Evolutionary conservation across 2,888 invertebrate species (phyloP).

Genomic region (Limnephilus auricula): DNA sequence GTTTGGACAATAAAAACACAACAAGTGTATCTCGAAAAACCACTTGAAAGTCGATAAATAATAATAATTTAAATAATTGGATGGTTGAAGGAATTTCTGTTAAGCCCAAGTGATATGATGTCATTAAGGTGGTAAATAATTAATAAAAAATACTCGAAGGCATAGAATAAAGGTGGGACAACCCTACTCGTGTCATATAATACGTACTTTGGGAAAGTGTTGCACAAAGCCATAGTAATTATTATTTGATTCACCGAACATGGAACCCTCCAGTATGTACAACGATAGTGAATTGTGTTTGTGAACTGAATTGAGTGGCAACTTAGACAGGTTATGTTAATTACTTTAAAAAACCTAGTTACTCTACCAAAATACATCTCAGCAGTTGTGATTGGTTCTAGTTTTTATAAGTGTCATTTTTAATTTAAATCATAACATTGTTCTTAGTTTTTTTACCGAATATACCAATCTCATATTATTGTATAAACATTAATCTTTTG

Average conservation of each 20-base stretch:
- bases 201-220: background rate
- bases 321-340: slow-evolving; percentile 22
- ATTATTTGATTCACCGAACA: background rate
- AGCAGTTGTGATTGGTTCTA: slow-evolving; percentile 46
- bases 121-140: background rate
- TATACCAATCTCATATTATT: slow-evolving; percentile 39
- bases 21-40: background rate
- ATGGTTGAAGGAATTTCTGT: background rate
- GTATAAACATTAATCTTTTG: background rate
- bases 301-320: slow-evolving; percentile 31
- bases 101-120: background rate
- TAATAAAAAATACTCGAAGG: background rate
- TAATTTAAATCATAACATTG: slow-evolving; percentile 10
- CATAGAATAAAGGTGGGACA: background rate
- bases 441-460: slow-evolving; percentile 37
- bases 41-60: background rate
- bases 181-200: background rate
- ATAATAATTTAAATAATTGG: background rate
- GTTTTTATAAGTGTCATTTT: slow-evolving; percentile 44
- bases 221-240: background rate
- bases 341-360: slow-evolving; percentile 15
- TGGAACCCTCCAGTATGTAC: slow-evolving; percentile 1
- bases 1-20: background rate
- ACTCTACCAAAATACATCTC: slow-evolving; percentile 40
- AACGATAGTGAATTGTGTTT: slow-evolving; percentile 22